Evolutionary conservation across 2,888 invertebrate species (phyloP).

Genomic region (Andrena marginata): DNA sequence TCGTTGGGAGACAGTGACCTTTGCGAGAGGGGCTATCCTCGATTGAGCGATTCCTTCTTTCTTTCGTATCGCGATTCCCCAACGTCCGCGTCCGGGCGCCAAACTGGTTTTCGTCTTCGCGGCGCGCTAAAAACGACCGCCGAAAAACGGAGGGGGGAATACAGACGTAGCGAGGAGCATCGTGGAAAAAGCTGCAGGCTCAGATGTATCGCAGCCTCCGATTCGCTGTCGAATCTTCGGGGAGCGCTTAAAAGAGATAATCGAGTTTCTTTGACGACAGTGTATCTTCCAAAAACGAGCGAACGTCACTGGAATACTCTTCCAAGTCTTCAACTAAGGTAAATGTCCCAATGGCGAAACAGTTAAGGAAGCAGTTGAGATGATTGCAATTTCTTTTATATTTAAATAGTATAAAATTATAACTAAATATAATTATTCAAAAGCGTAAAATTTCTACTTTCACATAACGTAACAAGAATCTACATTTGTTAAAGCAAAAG

Average conservation of each 20-base stretch:
- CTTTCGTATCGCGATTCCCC: conserved; percentile 63
- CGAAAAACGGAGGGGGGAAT: conserved; percentile 54
- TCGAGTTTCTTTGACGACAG: not conserved
- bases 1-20: conserved; percentile 46
- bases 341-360: too few relatives aligned
- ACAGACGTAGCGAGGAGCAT: conserved; percentile 33
- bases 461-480: too few relatives aligned
- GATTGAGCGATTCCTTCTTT: conserved; percentile 66
- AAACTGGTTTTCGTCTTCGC: conserved; percentile 69
- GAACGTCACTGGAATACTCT: not conserved
- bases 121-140: conserved; percentile 58
- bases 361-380: too few relatives aligned
- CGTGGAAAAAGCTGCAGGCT: conserved; percentile 18
- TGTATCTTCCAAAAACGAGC: too few relatives aligned
- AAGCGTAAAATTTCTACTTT: too few relatives aligned
- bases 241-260: too few relatives aligned
- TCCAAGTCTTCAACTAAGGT: not conserved
- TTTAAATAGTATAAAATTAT: too few relatives aligned
- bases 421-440: too few relatives aligned
- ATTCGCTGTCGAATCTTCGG: not conserved
- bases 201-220: not conserved
- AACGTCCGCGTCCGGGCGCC: conserved; percentile 58
- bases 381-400: too few relatives aligned
- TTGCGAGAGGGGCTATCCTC: conserved; percentile 49
- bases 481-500: too few relatives aligned